Percentiles rank a stretch among this genome's conserved stretches.
Conservation (phyloP, 2,888 invertebrate species). For the Panzeria rudis region DNA sequence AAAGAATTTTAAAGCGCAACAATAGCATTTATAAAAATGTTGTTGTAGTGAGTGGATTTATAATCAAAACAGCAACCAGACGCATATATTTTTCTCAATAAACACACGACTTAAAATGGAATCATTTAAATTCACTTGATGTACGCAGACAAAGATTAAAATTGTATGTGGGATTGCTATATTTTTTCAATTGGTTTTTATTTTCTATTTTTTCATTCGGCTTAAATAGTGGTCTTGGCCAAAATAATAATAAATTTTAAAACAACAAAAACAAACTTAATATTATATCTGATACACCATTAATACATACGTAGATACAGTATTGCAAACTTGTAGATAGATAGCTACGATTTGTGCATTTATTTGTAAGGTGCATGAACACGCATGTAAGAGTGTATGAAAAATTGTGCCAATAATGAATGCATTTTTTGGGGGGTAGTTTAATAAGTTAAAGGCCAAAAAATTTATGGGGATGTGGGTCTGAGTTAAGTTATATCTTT, state of each 20-base stretch:
- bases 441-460: background rate
- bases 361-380: background rate
- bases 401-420: background rate
- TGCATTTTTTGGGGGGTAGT: background rate
- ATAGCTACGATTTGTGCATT: background rate
- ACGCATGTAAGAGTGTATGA: background rate
- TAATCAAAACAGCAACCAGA: slow-evolving; percentile 46
- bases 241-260: slow-evolving; percentile 41
- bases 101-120: slow-evolving; percentile 23
- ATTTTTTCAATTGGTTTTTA: slow-evolving; percentile 26
- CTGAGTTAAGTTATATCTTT: too few species aligned
- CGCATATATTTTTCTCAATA: slow-evolving; percentile 43
- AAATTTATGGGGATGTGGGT: too few species aligned
- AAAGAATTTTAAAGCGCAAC: slow-evolving; percentile 7
- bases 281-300: background rate
- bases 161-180: slow-evolving; percentile 47
- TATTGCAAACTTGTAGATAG: background rate
- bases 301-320: background rate
- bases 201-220: slow-evolving; percentile 1
- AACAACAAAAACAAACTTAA: slow-evolving; percentile 19
- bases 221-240: slow-evolving; percentile 52
- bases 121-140: slow-evolving; percentile 63
- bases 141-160: slow-evolving; percentile 54
- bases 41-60: slow-evolving; percentile 24
- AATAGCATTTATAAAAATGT: background rate